Conservation (phyloP, 2,888 invertebrate species). For the Amphiduros pacificus region DNA sequence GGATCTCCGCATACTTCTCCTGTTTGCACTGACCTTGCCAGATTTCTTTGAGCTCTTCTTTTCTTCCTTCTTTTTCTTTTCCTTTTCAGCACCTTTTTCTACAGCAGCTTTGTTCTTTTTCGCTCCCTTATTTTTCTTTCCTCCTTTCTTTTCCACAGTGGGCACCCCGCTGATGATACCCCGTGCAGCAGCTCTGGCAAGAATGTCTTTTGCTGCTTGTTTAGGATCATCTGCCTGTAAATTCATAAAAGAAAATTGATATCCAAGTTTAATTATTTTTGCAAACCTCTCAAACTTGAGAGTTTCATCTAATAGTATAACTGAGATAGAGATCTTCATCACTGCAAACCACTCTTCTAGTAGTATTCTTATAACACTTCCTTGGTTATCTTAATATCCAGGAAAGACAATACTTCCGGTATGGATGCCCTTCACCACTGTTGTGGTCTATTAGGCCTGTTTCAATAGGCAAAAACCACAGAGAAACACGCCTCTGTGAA, state of each 20-base stretch:
- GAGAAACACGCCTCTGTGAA: too few relatives aligned
- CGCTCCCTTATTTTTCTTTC: conserved; percentile 9
- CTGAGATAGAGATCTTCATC: conserved; percentile 99
- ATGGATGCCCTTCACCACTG: too few relatives aligned
- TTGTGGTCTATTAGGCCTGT: too few relatives aligned
- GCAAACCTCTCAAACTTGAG: conserved; percentile 78
- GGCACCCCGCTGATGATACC: conserved; percentile 31
- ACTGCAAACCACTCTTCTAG: conserved; percentile 96
- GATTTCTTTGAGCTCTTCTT: background rate
- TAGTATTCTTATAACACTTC: conserved; percentile 11
- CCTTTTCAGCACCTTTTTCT: conserved; percentile 6
- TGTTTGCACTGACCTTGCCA: background rate
- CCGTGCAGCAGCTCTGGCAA: conserved; percentile 45
- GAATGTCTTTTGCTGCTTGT: conserved; percentile 45
- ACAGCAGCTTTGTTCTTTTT: conserved; percentile 12
- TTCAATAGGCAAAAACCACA: too few relatives aligned
- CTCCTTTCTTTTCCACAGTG: conserved; percentile 9
- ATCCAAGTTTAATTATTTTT: background rate
- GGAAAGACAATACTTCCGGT: too few relatives aligned
- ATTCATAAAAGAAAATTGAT: conserved; percentile 4
- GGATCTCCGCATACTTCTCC: background rate
- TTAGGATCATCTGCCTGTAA: conserved; percentile 46
- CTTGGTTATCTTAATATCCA: too few relatives aligned
- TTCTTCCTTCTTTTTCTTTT: conserved; percentile 5
- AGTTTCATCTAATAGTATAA: conserved; percentile 97